Conservation (phyloP, 2,888 invertebrate genomes). For the Protula sp. region DNA sequence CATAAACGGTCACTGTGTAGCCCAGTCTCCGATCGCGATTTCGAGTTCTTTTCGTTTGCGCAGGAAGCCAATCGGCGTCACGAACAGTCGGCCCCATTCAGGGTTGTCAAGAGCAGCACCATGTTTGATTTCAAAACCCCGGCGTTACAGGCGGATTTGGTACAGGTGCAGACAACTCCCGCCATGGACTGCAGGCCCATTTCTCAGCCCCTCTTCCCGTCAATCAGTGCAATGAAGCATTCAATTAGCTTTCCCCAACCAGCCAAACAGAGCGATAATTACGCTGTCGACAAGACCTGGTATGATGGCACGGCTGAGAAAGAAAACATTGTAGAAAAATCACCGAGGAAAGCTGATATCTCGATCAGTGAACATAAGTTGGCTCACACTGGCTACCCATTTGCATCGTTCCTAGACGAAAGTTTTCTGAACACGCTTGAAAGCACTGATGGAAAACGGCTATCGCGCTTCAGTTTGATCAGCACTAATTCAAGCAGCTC, state of each 20-base stretch:
- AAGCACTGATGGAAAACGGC: background rate
- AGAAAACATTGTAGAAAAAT: too few species aligned
- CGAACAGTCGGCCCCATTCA: background rate
- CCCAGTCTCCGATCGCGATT: slow-evolving; percentile 17
- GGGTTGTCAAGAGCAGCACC: background rate
- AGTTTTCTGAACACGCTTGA: background rate
- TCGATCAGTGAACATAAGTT: background rate
- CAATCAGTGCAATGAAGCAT: background rate
- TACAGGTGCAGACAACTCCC: background rate
- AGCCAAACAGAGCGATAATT: background rate
- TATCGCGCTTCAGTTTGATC: background rate
- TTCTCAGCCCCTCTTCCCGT: background rate
- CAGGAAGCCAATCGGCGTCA: background rate
- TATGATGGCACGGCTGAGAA: background rate
- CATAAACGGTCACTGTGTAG: slow-evolving; percentile 21
- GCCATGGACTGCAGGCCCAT: background rate
- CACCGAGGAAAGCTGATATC: background rate
- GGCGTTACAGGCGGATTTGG: background rate
- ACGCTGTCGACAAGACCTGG: background rate
- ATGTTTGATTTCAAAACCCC: background rate
- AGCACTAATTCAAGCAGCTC: background rate
- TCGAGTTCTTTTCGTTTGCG: background rate
- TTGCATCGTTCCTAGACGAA: background rate
- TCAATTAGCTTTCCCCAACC: background rate
- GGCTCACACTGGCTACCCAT: background rate